Conservation (phyloP, 2,888 invertebrate species). For the Thymelicus sylvestris region DNA sequence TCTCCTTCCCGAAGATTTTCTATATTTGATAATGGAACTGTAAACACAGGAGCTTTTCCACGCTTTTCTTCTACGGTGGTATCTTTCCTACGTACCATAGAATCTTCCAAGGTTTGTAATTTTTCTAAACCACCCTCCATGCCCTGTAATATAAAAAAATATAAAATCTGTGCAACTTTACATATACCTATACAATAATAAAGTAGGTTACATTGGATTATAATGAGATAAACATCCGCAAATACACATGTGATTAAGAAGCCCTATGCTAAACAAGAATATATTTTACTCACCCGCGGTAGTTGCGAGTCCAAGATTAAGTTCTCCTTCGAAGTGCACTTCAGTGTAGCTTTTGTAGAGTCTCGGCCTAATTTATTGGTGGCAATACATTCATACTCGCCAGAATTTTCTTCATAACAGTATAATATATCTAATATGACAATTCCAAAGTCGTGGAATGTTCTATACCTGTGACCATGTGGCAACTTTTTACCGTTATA, state of each 20-base stretch:
- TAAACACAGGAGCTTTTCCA: slow-evolving; percentile 95
- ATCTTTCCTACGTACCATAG: slow-evolving; percentile 91
- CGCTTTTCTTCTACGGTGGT: slow-evolving; percentile 89
- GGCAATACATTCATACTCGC: slow-evolving; percentile 96
- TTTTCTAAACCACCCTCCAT: slow-evolving; percentile 98
- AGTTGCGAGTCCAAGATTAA: slow-evolving; percentile 96
- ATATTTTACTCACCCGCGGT: slow-evolving; percentile 87
- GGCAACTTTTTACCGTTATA: slow-evolving; percentile 96
- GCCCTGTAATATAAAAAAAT: slow-evolving; percentile 80
- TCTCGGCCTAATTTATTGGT: slow-evolving; percentile 96
- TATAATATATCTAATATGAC: slow-evolving; percentile 97
- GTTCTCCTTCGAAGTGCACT: slow-evolving; percentile 94
- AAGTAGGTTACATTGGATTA: too few relatives aligned
- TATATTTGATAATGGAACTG: slow-evolving; percentile 94
- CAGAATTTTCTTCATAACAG: slow-evolving; percentile 98
- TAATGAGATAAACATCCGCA: slow-evolving; percentile 4
- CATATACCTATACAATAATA: too few relatives aligned
- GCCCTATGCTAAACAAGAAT: too few relatives aligned
- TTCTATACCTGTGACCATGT: slow-evolving; percentile 97
- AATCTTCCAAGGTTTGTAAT: slow-evolving; percentile 96
- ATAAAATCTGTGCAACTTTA: background rate
- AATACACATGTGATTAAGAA: too few relatives aligned
- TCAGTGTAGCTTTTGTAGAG: slow-evolving; percentile 92
- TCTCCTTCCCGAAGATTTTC: slow-evolving; percentile 95
- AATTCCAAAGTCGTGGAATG: slow-evolving; percentile 98